These are phyloP conservation scores for Drosophila cracens DNA, from an alignment of 2,888 invertebrate species.

Conservation along the genomic window DNA sequence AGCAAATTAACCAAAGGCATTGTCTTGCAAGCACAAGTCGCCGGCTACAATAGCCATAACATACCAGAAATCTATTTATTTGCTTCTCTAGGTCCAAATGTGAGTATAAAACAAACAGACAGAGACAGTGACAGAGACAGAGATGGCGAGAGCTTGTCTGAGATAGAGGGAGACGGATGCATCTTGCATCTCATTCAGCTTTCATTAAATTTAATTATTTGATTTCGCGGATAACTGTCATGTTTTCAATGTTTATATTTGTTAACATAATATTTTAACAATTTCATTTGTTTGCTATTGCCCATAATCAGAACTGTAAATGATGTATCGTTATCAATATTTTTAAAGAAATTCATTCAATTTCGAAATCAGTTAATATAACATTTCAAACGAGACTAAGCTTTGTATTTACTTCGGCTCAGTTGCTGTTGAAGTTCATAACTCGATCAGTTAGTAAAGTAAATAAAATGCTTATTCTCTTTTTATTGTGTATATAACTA, in stretches of 20 bases:
- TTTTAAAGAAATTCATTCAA: not conserved
- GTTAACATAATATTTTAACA: not conserved
- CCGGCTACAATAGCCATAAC: slow-evolving; percentile 91
- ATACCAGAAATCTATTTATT: slow-evolving; percentile 93
- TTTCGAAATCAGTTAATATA: no score
- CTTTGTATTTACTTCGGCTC: not conserved
- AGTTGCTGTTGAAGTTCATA: not conserved
- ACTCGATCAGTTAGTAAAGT: not conserved
- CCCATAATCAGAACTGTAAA: not conserved
- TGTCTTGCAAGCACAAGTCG: slow-evolving; percentile 94
- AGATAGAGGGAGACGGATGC: not conserved
- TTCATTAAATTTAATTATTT: not conserved
- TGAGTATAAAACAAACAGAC: slow-evolving; percentile 85
- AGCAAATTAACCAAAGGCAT: slow-evolving; percentile 92
- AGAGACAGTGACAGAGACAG: not conserved
- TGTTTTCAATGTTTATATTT: not conserved
- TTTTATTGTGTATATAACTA: not conserved
- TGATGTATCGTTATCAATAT: not conserved
- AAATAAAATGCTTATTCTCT: not conserved
- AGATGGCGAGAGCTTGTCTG: not conserved
- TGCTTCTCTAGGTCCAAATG: slow-evolving; percentile 90
- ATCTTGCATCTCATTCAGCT: not conserved
- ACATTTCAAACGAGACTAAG: not conserved
- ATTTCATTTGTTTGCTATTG: not conserved
- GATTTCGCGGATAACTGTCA: not conserved